Conservation (phyloP, 2,113 vertebrate genomes). For the Columba livia region DNA sequence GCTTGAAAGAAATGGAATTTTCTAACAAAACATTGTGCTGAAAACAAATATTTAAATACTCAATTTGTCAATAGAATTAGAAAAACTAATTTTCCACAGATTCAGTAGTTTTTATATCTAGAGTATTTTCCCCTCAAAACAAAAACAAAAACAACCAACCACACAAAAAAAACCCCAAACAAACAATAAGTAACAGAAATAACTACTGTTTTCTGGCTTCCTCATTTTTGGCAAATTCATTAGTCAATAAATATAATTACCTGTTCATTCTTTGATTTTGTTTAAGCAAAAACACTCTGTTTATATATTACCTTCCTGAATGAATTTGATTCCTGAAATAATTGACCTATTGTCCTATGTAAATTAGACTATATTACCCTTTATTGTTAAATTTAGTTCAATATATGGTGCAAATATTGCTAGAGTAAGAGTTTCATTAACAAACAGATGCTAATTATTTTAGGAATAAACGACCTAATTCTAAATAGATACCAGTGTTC, state of each 20-base stretch:
- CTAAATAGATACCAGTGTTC: background rate
- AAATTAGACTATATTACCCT: background rate
- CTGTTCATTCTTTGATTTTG: background rate
- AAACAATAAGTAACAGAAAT: background rate
- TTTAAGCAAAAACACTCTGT: background rate
- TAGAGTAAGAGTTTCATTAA: background rate
- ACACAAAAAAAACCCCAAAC: no score
- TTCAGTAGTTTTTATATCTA: background rate
- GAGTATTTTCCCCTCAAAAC: background rate
- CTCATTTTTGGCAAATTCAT: background rate
- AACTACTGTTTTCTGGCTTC: background rate
- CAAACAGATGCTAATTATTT: background rate
- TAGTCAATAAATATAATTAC: background rate
- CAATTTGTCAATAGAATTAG: background rate
- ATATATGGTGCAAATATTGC: background rate
- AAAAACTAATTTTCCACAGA: background rate
- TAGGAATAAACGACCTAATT: background rate
- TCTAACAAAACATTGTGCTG: background rate
- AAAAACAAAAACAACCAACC: no score
- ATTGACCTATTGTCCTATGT: background rate
- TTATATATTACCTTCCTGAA: background rate
- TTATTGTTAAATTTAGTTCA: background rate
- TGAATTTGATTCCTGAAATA: background rate
- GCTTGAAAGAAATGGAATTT: constrained; percentile 27
- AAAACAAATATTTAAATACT: background rate